Conservation (phyloP, 1,140 invertebrate species). For the Pristionchus pacificus region DNA sequence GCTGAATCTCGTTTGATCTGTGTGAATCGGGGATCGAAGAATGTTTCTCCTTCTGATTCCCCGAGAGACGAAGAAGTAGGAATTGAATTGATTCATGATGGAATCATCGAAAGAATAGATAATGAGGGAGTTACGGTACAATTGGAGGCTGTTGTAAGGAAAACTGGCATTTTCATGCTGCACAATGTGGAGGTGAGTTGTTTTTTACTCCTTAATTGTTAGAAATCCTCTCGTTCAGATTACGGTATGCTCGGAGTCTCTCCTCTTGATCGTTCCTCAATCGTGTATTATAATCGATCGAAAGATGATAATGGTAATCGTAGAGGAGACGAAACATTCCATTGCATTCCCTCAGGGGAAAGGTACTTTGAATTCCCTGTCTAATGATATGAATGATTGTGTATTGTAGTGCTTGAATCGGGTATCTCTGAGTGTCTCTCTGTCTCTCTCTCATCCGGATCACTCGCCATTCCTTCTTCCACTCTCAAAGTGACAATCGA, state of each 20-base stretch:
- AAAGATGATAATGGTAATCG: no score
- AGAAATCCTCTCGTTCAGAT: background rate
- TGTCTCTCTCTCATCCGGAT: no score
- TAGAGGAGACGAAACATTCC: no score
- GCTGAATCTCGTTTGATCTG: background rate
- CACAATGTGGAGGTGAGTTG: background rate
- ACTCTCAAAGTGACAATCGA: no score
- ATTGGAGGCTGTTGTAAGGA: background rate
- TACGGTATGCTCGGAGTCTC: background rate
- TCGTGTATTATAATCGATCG: no score
- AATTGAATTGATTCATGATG: background rate
- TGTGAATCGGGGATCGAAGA: background rate
- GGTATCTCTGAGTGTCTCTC: no score
- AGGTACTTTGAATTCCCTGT: no score
- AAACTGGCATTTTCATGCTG: background rate
- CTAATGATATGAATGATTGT: no score
- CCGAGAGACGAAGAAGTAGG: background rate
- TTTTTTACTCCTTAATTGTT: background rate
- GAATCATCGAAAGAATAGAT: background rate
- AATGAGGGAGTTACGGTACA: background rate
- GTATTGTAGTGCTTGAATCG: no score
- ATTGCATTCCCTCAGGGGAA: no score
- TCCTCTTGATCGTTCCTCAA: background rate
- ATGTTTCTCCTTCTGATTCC: background rate
- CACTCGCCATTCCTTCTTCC: no score